Evolutionary conservation across 2,113 vertebrate species (phyloP), one percentile per base, ranked within the genome.

Genomic region (Tetraodon nigroviridis): DNA sequence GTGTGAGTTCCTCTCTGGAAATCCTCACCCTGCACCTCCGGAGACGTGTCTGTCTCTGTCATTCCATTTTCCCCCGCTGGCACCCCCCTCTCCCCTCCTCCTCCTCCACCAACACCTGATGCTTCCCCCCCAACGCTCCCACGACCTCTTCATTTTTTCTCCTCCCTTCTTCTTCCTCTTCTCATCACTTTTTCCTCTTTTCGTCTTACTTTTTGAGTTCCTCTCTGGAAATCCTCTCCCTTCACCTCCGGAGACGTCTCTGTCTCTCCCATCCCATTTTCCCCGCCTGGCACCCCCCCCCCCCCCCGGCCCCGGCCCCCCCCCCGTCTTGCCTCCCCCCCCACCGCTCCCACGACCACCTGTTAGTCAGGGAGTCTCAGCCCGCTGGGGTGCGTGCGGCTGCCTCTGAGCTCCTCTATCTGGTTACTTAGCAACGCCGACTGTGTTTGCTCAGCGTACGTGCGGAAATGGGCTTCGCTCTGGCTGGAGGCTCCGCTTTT

Each of bases 371-470:
- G 78, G 80, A 87, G 79, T 60, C 70, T 79, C 70, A 72, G 76
- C 82, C 70, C 62, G 73, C 71, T 42, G 51, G 83, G 78, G 64
- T 81, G 75, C 64, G 70, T 79, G 84, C 78, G 71, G 79, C 75
- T 73, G 76, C 80, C 79, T 84, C 84, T 68, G 72, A 75, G 81
- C 83, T 84, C 75, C 68, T 87, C 85, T 83, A 77, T 84, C 82
- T 71, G 86, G 89, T 90, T 89, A 83, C 87, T 83, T 76, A 85
- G 89, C 89, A 89, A 88, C 87, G 81, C 61, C 76, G 47, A 78
- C 73, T 82, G 83, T 87, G 84, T 88, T 89, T 89, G 85, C 80
- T 86, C 84, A 77, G 83, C 57, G 75, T 80, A 86, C 74, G 83
- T 83, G 84, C 55, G 79, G 84, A 79, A 81, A 81, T 60, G 65